A percentile compares a stretch with the other conserved stretches of the same genome.
Conservation (phyloP, 2,797 vertebrate species). For the Picus viridis region DNA sequence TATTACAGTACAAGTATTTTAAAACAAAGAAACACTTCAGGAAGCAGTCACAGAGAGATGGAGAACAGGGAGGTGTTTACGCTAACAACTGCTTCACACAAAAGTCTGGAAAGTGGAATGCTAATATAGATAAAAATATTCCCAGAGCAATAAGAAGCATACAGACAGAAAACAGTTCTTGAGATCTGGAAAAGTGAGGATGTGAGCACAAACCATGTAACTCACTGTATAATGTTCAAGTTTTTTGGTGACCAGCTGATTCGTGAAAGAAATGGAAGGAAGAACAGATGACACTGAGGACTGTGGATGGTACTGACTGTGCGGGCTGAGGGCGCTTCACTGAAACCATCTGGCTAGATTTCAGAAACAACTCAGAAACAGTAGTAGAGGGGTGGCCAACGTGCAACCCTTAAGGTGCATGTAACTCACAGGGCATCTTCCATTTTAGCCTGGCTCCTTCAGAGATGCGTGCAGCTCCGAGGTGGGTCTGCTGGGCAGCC, state of each 20-base stretch:
- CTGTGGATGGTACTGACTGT: background rate
- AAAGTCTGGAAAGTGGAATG: background rate
- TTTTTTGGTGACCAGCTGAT: background rate
- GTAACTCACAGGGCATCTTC: background rate
- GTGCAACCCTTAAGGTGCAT: rapidly evolving
- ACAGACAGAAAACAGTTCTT: background rate
- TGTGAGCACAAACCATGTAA: background rate
- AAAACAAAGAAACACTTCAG: background rate
- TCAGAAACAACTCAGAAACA: background rate
- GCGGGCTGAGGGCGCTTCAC: background rate
- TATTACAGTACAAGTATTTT: background rate
- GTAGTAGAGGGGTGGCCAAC: background rate
- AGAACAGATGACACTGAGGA: background rate
- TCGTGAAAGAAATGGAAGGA: background rate
- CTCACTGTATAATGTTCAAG: background rate
- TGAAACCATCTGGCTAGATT: background rate
- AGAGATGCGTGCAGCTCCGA: background rate
- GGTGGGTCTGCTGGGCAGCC: background rate
- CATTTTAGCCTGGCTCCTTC: background rate
- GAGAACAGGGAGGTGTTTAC: background rate
- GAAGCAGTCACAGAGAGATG: background rate
- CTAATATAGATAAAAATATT: background rate
- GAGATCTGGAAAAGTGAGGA: background rate
- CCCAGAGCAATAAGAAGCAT: background rate
- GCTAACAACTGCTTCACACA: background rate